These are phyloP conservation scores for Phocoena sinus DNA, from an alignment of 2,113 vertebrate genomes.

Conservation along the genomic window DNA sequence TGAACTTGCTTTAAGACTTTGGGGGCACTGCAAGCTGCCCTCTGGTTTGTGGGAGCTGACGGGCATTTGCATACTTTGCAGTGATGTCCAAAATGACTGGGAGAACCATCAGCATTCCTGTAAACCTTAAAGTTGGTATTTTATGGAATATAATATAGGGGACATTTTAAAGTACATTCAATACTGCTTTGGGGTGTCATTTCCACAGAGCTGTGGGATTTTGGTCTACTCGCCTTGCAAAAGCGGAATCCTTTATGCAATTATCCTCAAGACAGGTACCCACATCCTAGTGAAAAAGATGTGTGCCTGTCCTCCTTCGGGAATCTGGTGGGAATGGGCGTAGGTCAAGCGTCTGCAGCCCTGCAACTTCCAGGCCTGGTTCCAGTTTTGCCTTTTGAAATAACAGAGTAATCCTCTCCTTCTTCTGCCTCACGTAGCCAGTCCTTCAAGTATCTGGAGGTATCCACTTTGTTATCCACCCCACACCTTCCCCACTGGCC, in stretches of 20 bases:
- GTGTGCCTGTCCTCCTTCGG: not conserved
- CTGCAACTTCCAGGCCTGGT: not conserved
- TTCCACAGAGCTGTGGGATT: not conserved
- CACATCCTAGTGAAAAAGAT: not conserved
- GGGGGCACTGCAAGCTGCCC: not conserved
- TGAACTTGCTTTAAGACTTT: not conserved
- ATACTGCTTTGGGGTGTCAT: not conserved
- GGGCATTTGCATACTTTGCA: not conserved
- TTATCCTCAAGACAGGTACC: not conserved
- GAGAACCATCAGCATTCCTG: not conserved
- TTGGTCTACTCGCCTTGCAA: not conserved
- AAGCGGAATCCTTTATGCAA: not conserved
- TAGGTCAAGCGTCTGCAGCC: not conserved
- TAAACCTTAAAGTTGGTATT: not conserved
- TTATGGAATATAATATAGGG: not conserved
- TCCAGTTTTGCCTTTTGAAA: no score
- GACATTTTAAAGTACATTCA: not conserved
- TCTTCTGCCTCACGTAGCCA: not conserved
- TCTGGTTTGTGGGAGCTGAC: not conserved
- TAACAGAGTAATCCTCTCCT: not conserved
- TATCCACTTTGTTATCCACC: not conserved
- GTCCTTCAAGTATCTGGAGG: not conserved
- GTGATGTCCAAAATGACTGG: not conserved
- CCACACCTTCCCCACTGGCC: no score
- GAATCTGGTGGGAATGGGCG: not conserved